These are phyloP conservation scores for Drosophila testacea DNA, from an alignment of 2,888 invertebrate genomes.

Conservation along the genomic window DNA sequence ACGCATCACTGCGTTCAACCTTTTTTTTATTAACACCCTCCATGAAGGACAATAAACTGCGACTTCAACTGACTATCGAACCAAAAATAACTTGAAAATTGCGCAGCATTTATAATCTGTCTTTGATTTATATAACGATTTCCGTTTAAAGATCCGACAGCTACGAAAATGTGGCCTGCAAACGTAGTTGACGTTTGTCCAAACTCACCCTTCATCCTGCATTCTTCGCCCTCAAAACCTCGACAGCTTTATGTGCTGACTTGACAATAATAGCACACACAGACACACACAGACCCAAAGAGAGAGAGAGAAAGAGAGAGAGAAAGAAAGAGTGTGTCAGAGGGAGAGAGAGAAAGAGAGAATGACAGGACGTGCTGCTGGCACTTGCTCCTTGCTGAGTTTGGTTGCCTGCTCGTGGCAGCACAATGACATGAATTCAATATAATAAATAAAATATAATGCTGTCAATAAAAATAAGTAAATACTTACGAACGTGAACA, in stretches of 20 bases:
- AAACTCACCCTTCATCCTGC: slow-evolving; percentile 22
- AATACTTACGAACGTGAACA: slow-evolving; percentile 51
- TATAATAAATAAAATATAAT: slow-evolving; percentile 81
- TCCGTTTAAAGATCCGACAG: slow-evolving; percentile 70
- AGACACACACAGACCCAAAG: slow-evolving; percentile 47
- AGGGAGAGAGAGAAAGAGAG: slow-evolving; percentile 1
- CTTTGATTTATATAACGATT: slow-evolving; percentile 82
- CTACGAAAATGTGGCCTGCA: slow-evolving; percentile 41
- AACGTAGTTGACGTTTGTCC: slow-evolving; percentile 48
- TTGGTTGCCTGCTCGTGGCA: slow-evolving; percentile 67
- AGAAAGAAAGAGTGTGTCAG: not conserved
- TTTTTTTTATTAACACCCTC: slow-evolving; percentile 40
- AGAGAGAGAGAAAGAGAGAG: slow-evolving; percentile 17
- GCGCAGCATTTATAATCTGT: slow-evolving; percentile 79
- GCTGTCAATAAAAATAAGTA: slow-evolving; percentile 81
- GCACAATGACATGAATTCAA: slow-evolving; percentile 80
- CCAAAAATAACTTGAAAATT: slow-evolving; percentile 71
- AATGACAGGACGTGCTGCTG: slow-evolving; percentile 57
- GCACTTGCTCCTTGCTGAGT: slow-evolving; percentile 53
- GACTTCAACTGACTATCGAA: slow-evolving; percentile 17
- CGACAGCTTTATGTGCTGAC: slow-evolving; percentile 74
- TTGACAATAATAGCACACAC: slow-evolving; percentile 72
- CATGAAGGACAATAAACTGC: slow-evolving; percentile 20
- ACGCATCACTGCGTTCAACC: slow-evolving; percentile 47
- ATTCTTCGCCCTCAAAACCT: slow-evolving; percentile 17